Evolutionary conservation across 2,888 invertebrate genomes (phyloP).

Genomic region (Polia nebulosa): DNA sequence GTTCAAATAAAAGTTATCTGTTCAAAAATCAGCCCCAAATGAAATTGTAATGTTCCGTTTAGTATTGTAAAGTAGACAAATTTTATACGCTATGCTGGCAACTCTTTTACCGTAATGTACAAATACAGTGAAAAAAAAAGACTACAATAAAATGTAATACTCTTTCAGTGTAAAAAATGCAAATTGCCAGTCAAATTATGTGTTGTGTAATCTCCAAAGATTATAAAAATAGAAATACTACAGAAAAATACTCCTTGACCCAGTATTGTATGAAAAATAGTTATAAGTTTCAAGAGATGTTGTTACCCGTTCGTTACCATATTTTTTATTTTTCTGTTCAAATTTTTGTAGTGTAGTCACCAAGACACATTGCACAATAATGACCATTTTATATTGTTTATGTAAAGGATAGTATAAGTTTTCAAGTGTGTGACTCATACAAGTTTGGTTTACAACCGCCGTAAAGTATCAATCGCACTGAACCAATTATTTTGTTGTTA

Average conservation of each 20-base stretch:
- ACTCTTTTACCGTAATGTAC: background rate
- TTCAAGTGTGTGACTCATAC: slow-evolving; percentile 9
- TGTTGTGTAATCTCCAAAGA: slow-evolving; percentile 14
- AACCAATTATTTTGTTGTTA: slow-evolving; percentile 25
- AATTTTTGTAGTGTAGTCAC: slow-evolving; percentile 18
- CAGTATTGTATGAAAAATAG: slow-evolving; percentile 32
- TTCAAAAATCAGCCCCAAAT: background rate
- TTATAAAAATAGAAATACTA: slow-evolving; percentile 26
- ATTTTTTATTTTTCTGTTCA: slow-evolving; percentile 32
- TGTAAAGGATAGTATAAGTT: slow-evolving; percentile 2
- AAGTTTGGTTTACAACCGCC: background rate
- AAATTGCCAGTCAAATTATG: slow-evolving; percentile 17
- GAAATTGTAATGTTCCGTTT: background rate
- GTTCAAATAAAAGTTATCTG: background rate
- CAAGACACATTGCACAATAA: slow-evolving; percentile 22
- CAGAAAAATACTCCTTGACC: slow-evolving; percentile 30
- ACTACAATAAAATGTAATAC: slow-evolving; percentile 24
- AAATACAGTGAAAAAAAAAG: slow-evolving; percentile 13
- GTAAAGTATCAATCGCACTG: slow-evolving; percentile 1
- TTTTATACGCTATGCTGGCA: background rate
- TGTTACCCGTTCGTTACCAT: background rate
- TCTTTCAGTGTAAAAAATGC: slow-evolving; percentile 4
- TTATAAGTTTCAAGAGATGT: slow-evolving; percentile 3
- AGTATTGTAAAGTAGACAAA: background rate
- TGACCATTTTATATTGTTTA: slow-evolving; percentile 13